Evolutionary conservation across 2,888 invertebrate species (phyloP).

Genomic region (Trissoscelio sp.): DNA sequence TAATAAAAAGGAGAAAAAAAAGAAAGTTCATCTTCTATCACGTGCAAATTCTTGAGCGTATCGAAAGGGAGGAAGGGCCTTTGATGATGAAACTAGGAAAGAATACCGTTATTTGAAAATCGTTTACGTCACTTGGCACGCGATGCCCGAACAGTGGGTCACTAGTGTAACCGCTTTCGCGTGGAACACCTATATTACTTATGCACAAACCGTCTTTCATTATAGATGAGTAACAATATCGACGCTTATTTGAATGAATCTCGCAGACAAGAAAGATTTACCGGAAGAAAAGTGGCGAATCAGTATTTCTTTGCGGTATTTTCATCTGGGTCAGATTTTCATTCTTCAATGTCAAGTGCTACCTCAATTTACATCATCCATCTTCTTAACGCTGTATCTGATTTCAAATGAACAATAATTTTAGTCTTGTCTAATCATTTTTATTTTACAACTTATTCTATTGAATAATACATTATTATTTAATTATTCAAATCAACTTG

Average conservation of each 20-base stretch:
- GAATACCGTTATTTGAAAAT: constrained; percentile 74
- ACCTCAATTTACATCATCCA: background rate
- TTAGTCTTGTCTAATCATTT: background rate
- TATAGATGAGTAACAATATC: constrained; percentile 63
- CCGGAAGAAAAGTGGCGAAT: constrained; percentile 35
- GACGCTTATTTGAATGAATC: constrained; percentile 46
- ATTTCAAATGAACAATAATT: background rate
- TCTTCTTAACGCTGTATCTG: background rate
- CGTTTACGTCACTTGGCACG: constrained; percentile 73
- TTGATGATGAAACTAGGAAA: constrained; percentile 70
- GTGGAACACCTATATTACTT: constrained; percentile 67
- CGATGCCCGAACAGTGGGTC: constrained; percentile 72
- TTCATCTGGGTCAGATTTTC: constrained; percentile 23
- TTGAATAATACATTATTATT: too few relatives aligned
- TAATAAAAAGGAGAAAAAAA: background rate
- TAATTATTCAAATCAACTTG: too few relatives aligned
- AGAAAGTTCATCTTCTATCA: background rate
- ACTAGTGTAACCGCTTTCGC: constrained; percentile 74
- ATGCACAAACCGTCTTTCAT: constrained; percentile 64
- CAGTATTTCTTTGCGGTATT: constrained; percentile 9
- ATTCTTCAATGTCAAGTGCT: background rate
- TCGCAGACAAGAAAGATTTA: constrained; percentile 19
- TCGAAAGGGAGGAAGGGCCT: constrained; percentile 62
- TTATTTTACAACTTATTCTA: too few relatives aligned
- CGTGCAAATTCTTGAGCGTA: constrained; percentile 13